Evolutionary conservation across 1,140 invertebrate species (phyloP).

Genomic region (Drosophila arizonae): DNA sequence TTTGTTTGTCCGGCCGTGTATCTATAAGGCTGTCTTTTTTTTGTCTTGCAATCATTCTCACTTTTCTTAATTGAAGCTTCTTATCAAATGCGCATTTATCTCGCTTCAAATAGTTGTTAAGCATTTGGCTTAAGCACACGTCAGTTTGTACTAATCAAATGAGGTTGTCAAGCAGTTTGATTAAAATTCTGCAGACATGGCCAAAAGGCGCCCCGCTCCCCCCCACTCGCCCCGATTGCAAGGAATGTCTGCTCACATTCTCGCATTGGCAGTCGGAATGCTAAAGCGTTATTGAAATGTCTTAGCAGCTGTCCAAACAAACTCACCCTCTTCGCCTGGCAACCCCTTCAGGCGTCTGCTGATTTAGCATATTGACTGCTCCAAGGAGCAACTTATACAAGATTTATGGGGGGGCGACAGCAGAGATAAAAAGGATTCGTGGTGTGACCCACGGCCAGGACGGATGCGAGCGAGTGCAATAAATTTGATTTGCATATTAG

Average conservation of each 20-base stretch:
- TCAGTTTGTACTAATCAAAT: constrained; percentile 23
- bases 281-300: constrained; percentile 73
- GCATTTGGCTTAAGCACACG: background rate
- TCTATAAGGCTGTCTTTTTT: too few species aligned
- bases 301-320: constrained; percentile 77
- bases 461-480: constrained; percentile 58
- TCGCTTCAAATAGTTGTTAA: background rate
- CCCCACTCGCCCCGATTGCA: background rate
- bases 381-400: constrained; percentile 78
- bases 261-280: constrained; percentile 51
- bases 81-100: background rate
- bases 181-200: constrained; percentile 74
- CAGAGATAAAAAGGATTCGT: constrained; percentile 76
- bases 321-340: background rate
- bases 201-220: background rate
- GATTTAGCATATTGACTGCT: constrained; percentile 82
- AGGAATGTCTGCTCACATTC: constrained; percentile 37
- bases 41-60: too few species aligned
- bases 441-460: constrained; percentile 58
- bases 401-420: constrained; percentile 77
- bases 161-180: constrained; percentile 47
- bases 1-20: too few species aligned
- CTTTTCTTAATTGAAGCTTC: too few species aligned
- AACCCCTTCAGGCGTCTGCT: constrained; percentile 48
- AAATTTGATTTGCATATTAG: constrained; percentile 82